Conservation (phyloP, 2,888 invertebrate species). For the Gymnocheta viridis region DNA sequence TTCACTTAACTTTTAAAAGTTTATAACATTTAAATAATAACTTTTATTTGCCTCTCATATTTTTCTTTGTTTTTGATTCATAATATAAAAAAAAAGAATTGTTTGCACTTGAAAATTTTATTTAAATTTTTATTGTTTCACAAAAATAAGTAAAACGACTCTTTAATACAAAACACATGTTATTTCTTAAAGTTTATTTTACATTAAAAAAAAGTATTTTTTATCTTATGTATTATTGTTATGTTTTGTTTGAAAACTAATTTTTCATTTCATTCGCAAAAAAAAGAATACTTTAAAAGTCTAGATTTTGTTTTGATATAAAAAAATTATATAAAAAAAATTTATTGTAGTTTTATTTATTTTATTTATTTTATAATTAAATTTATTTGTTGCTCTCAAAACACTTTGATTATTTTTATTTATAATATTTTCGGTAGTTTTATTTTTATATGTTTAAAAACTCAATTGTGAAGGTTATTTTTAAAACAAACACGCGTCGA, state of each 20-base stretch:
- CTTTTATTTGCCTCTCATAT: background rate
- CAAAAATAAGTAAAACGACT: background rate
- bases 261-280: slow-evolving; percentile 21
- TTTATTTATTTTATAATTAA: slow-evolving; percentile 17
- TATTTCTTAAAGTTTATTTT: background rate
- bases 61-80: slow-evolving; percentile 12
- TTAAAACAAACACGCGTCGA: slow-evolving; percentile 66
- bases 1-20: background rate
- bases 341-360: slow-evolving; percentile 9
- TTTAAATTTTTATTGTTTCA: background rate
- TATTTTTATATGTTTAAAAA: slow-evolving; percentile 58
- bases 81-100: background rate
- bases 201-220: too few relatives aligned
- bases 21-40: too few relatives aligned
- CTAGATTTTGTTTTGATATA: slow-evolving; percentile 24
- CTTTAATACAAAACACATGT: slow-evolving; percentile 14
- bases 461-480: slow-evolving; percentile 59
- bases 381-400: slow-evolving; percentile 19
- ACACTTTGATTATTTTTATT: slow-evolving; percentile 13
- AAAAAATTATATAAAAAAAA: too few relatives aligned
- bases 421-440: slow-evolving; percentile 35
- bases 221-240: background rate
- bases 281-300: slow-evolving; percentile 9
- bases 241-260: background rate
- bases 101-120: background rate